Conservation (phyloP, 2,888 invertebrate genomes). For the Athalia cordata region DNA sequence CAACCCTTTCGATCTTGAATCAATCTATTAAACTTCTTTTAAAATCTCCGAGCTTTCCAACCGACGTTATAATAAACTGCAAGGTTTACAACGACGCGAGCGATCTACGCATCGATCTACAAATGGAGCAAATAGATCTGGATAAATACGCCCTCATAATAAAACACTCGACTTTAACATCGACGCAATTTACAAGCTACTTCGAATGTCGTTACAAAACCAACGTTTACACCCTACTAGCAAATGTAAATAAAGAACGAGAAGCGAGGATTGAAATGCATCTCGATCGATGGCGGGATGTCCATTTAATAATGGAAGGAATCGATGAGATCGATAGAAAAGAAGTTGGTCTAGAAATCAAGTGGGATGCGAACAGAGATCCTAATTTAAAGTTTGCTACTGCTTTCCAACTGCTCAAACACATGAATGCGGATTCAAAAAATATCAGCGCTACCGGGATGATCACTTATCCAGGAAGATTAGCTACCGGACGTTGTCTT, state of each 20-base stretch:
- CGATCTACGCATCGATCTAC: slow-evolving; percentile 81
- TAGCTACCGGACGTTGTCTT: slow-evolving; percentile 82
- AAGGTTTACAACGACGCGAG: slow-evolving; percentile 82
- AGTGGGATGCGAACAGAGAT: slow-evolving; percentile 92
- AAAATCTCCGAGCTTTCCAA: slow-evolving; percentile 82
- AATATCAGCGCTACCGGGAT: slow-evolving; percentile 80
- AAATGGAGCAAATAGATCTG: slow-evolving; percentile 75
- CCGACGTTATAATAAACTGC: slow-evolving; percentile 80
- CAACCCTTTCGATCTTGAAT: slow-evolving; percentile 79
- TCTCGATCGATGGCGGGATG: slow-evolving; percentile 86
- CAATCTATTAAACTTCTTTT: slow-evolving; percentile 82
- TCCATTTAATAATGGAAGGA: slow-evolving; percentile 81
- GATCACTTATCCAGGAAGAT: slow-evolving; percentile 85
- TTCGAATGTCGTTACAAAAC: slow-evolving; percentile 81
- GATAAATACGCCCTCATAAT: slow-evolving; percentile 81
- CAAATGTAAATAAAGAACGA: slow-evolving; percentile 80
- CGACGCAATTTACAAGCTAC: slow-evolving; percentile 79
- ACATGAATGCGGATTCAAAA: slow-evolving; percentile 73
- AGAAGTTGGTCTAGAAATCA: slow-evolving; percentile 82
- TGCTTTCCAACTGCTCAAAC: slow-evolving; percentile 78
- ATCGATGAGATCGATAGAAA: slow-evolving; percentile 79
- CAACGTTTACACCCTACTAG: slow-evolving; percentile 81
- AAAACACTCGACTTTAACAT: slow-evolving; percentile 78
- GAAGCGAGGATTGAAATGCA: slow-evolving; percentile 83
- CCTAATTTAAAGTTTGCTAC: slow-evolving; percentile 83